These are phyloP conservation scores for Sipha flava DNA, from an alignment of 1,140 invertebrate species.

Conservation along the genomic window DNA sequence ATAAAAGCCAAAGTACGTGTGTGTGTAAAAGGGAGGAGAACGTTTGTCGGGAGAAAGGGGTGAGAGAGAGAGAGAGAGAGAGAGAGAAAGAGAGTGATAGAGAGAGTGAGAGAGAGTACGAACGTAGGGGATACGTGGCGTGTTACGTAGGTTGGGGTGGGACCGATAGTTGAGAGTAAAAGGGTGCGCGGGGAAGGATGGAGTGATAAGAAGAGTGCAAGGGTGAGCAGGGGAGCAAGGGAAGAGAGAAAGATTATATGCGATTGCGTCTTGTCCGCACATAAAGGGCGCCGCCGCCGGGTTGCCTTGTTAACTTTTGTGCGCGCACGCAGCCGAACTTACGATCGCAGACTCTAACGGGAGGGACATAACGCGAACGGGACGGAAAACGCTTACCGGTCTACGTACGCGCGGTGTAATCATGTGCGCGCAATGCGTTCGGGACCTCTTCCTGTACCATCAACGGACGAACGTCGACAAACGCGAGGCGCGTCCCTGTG, in stretches of 20 bases:
- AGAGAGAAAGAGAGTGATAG: background rate
- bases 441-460: too few species aligned
- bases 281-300: background rate
- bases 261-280: constrained; percentile 1
- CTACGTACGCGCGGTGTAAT: too few species aligned
- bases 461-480: too few species aligned
- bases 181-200: background rate
- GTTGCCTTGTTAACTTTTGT: constrained; percentile 1
- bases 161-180: background rate
- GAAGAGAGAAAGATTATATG: background rate
- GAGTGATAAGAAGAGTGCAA: background rate
- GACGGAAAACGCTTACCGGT: too few species aligned
- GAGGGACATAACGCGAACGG: background rate
- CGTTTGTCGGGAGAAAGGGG: background rate
- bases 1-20: background rate
- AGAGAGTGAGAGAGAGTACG: background rate
- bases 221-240: background rate
- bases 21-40: constrained; percentile 7
- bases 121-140: too few species aligned
- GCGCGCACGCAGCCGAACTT: background rate
- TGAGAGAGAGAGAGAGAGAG: background rate
- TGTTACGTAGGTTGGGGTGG: too few species aligned
- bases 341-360: background rate
- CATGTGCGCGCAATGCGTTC: too few species aligned
- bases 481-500: too few species aligned